A percentile compares a stretch with the other conserved stretches of the same genome.
Conservation (phyloP, 2,113 vertebrate genomes). For the Scomber scombrus region DNA sequence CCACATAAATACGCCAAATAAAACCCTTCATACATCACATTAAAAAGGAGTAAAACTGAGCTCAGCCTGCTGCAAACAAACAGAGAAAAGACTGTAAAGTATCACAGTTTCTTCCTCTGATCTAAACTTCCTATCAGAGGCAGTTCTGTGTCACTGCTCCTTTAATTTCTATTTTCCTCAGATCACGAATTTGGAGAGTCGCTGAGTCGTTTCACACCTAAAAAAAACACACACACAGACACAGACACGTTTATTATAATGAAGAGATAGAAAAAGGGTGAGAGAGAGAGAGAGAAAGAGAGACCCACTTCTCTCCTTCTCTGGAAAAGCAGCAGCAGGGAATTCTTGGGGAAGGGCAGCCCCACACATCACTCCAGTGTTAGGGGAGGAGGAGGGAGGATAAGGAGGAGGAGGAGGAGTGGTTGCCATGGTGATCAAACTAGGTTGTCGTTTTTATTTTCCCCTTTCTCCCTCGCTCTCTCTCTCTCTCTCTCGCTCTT, state of each 20-base stretch:
- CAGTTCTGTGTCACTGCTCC: no score
- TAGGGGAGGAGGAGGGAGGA: constrained; percentile 22
- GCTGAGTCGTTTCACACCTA: neutral
- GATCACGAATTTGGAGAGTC: no score
- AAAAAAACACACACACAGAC: no score
- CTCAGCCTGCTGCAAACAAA: no score
- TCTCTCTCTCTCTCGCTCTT: no score
- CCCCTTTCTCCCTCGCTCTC: neutral
- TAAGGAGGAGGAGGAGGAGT: constrained; percentile 36
- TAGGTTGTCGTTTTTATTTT: constrained; percentile 17
- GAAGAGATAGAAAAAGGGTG: neutral
- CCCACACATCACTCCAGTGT: neutral
- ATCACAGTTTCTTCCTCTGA: no score
- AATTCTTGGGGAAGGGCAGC: constrained; percentile 46
- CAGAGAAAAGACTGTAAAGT: no score
- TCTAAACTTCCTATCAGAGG: no score
- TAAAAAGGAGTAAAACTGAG: no score
- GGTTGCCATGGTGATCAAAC: constrained; percentile 67
- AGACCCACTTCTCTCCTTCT: neutral
- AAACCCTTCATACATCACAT: no score
- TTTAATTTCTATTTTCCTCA: no score
- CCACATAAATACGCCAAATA: no score
- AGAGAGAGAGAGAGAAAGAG: neutral
- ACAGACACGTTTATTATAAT: neutral
- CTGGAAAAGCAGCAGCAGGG: constrained; percentile 31